Evolutionary conservation across 2,113 vertebrate genomes (phyloP).

Genomic region (Menidia beryllina): DNA sequence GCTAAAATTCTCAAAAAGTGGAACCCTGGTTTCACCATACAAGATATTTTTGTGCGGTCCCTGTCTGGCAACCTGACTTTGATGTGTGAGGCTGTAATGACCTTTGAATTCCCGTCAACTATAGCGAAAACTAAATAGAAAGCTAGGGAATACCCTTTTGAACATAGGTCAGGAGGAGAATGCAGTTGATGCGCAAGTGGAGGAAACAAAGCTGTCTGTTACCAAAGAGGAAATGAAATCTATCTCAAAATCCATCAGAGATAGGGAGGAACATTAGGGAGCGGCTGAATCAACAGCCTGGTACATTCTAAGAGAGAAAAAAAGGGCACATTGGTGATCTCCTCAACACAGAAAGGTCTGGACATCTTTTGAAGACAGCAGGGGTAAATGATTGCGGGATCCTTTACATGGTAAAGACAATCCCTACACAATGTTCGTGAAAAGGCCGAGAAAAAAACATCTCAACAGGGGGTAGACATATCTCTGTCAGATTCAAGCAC

Average conservation of each 20-base stretch:
- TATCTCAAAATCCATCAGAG: neutral
- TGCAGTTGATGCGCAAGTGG: neutral
- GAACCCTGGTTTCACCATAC: neutral
- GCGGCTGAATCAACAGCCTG: neutral
- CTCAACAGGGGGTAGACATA: neutral
- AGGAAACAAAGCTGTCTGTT: neutral
- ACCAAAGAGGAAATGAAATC: neutral
- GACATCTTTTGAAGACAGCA: neutral
- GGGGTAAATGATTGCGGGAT: neutral
- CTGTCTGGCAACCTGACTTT: neutral
- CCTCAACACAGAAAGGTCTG: neutral
- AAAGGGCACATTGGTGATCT: neutral
- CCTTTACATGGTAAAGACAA: neutral
- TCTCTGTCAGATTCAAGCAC: neutral
- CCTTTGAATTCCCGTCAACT: slow-evolving; percentile 10
- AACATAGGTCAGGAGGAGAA: slow-evolving; percentile 3
- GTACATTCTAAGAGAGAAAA: neutral
- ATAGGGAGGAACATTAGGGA: neutral
- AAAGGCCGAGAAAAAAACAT: neutral
- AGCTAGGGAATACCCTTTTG: neutral
- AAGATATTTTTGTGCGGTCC: neutral
- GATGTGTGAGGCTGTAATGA: neutral
- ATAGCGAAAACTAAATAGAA: slow-evolving; percentile 1
- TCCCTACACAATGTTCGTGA: neutral
- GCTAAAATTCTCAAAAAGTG: neutral